phyloP scores from a whole-genome alignment of 2,888 invertebrate species.

The Crossocerus cetratus region DNA sequence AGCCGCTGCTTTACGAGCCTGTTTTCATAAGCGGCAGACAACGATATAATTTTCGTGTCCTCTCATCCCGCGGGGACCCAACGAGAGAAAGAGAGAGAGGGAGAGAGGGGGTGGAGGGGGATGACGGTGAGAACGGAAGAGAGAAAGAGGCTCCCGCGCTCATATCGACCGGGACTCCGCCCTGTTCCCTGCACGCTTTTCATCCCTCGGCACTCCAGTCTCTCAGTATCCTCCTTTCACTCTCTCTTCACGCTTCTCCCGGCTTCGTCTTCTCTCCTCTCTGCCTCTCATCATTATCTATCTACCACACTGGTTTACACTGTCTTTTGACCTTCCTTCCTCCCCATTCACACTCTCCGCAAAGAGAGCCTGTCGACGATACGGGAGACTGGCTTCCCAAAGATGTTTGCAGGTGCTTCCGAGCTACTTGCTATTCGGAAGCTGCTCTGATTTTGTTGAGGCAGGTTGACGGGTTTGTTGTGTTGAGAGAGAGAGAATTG shows the following conservation, averaged over 20 bases:
- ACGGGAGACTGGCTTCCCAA: too few species aligned
- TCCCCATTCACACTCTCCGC: too few species aligned
- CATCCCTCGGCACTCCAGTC: too few species aligned
- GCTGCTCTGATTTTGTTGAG: constrained; percentile 26
- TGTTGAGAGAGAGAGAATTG: neutral
- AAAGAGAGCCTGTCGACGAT: too few species aligned
- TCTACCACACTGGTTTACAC: too few species aligned
- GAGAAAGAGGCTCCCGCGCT: constrained; percentile 47
- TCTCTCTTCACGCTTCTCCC: constrained; percentile 22
- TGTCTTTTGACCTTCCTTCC: too few species aligned
- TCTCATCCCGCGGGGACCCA: constrained; percentile 43
- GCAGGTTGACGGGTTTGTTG: constrained; percentile 17
- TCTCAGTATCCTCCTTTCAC: constrained; percentile 18
- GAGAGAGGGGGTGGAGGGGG: constrained; percentile 12
- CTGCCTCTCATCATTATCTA: constrained; percentile 21
- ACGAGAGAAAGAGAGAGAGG: constrained; percentile 8
- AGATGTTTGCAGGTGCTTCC: too few species aligned
- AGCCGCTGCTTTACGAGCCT: constrained; percentile 43
- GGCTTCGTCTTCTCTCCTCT: constrained; percentile 8
- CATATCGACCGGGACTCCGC: constrained; percentile 63
- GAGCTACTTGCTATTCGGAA: constrained; percentile 6
- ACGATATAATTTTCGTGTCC: constrained; percentile 61
- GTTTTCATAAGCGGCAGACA: constrained; percentile 63
- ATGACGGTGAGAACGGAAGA: too few species aligned
- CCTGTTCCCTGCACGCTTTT: constrained; percentile 44